A percentile compares a stretch with the other conserved stretches of the same genome.
phyloP scores from a whole-genome alignment of 2,888 invertebrate genomes.

The Bruchidius siliquastri region DNA sequence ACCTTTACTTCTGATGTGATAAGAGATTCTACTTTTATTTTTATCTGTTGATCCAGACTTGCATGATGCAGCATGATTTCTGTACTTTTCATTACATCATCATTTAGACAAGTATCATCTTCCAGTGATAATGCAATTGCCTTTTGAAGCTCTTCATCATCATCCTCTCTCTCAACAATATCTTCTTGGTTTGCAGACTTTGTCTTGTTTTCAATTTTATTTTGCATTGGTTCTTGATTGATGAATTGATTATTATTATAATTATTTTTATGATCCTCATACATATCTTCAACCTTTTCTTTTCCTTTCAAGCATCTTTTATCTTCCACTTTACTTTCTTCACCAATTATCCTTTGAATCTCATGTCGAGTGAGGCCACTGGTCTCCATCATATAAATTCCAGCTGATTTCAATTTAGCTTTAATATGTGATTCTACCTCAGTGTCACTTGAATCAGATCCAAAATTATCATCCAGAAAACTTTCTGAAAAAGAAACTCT shows the following conservation, averaged over 20 bases:
- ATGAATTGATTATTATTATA: background rate
- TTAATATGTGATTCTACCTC: slow-evolving; percentile 29
- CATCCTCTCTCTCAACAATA: background rate
- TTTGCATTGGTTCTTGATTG: background rate
- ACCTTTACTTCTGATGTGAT: too few species aligned
- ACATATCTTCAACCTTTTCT: background rate
- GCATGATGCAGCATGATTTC: background rate
- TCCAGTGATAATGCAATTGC: background rate
- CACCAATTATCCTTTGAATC: slow-evolving; percentile 55
- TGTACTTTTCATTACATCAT: background rate
- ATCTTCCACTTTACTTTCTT: slow-evolving; percentile 3
- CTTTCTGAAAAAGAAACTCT: slow-evolving; percentile 36
- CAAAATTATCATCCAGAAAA: slow-evolving; percentile 32
- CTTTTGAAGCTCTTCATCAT: slow-evolving; percentile 2
- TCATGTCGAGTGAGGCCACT: slow-evolving; percentile 69
- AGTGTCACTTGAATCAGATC: slow-evolving; percentile 36
- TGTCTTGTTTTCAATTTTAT: background rate
- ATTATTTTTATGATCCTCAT: background rate
- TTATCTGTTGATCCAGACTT: too few species aligned
- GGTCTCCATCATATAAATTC: slow-evolving; percentile 71
- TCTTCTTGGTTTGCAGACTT: background rate
- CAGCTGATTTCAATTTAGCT: slow-evolving; percentile 56
- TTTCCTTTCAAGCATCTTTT: slow-evolving; percentile 5
- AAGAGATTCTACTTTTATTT: too few species aligned
- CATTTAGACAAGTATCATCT: background rate